These are phyloP conservation scores for Elymnias hypermnestra DNA, from an alignment of 1,140 invertebrate genomes.

Conservation along the genomic window DNA sequence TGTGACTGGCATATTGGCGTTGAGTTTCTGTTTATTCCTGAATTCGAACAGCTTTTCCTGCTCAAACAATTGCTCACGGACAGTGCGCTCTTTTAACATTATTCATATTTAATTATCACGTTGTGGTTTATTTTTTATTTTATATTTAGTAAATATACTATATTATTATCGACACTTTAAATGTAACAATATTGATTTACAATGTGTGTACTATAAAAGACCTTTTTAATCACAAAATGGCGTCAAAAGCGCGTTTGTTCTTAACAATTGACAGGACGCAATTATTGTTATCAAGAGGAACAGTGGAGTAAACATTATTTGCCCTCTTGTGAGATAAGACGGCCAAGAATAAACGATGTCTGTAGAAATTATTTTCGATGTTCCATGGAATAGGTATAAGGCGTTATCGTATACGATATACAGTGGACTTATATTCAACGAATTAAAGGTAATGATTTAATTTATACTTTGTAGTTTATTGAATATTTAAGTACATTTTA, in stretches of 20 bases:
- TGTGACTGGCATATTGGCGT: constrained; percentile 29
- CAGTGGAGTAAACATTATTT: constrained; percentile 19
- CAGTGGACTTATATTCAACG: too few relatives aligned
- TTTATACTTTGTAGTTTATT: too few relatives aligned
- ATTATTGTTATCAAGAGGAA: constrained; percentile 24
- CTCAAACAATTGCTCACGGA: constrained; percentile 46
- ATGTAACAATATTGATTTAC: neutral
- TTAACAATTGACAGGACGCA: constrained; percentile 17
- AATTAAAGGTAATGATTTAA: too few relatives aligned
- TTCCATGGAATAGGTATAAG: neutral
- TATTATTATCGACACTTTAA: neutral
- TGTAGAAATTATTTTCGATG: constrained; percentile 12
- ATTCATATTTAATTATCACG: constrained; percentile 19
- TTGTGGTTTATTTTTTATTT: neutral
- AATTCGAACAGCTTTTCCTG: constrained; percentile 37
- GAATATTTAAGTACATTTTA: too few relatives aligned
- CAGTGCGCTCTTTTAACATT: constrained; percentile 47
- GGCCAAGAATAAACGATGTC: constrained; percentile 16
- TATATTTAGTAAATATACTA: neutral
- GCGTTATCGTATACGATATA: neutral
- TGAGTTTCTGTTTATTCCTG: constrained; percentile 10
- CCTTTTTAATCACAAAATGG: constrained; percentile 4
- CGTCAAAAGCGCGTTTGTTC: constrained; percentile 11
- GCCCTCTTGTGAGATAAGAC: constrained; percentile 19
- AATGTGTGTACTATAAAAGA: neutral